Evolutionary conservation across 2,113 vertebrate genomes (phyloP), one percentile per base, ranked within the genome.

Genomic region (Indicator indicator): DNA sequence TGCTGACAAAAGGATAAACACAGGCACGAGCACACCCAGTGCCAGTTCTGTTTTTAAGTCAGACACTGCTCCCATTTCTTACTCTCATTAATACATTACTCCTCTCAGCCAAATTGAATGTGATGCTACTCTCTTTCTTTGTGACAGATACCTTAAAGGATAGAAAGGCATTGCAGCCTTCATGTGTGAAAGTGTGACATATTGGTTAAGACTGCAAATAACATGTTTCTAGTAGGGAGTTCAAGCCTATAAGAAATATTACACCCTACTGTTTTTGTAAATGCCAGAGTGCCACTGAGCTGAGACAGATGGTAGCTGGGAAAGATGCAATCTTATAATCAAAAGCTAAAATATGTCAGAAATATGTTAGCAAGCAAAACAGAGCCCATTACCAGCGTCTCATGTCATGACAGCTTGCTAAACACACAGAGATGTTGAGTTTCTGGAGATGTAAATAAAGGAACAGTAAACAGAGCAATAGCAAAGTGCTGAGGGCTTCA

Each of bases 271-370:
- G 98, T 97, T 97, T 98, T 94, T 96, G 97, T 98, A 97, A 98
- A 97, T 96, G 96, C 96, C 94, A 93, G 95, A 93, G 97, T 97
- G 97, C 95, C 97, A 97, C 96, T 95, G 96, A 97, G 96, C 96
- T 64, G 97, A 98, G 97, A 98, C 98, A 98, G 98, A 98, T 98
- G 98, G 98, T 97, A 98, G 97, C 98, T 98, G 97, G 96, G 96
- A 98, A 98, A 98, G 96, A 98, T 94, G 97, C 98, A 98, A 94
- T 98, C 97, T 98, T 98, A 98, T 95, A 96, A 98, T 98, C 97
- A 97, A 97, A 98, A 98, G 96, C 97, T 98, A 97, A 98, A 98
- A 98, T 98, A 98, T 97, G 98, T 98, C 98, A 98, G 93, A 98
- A 98, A 98, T 98, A 98, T 98, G 98, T 97, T 98, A 98, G 96